Percentiles rank a stretch among this genome's conserved stretches.
These are phyloP conservation scores for Rhodinocichla rosea DNA, from an alignment of 2,113 vertebrate genomes.

Conservation along the genomic window DNA sequence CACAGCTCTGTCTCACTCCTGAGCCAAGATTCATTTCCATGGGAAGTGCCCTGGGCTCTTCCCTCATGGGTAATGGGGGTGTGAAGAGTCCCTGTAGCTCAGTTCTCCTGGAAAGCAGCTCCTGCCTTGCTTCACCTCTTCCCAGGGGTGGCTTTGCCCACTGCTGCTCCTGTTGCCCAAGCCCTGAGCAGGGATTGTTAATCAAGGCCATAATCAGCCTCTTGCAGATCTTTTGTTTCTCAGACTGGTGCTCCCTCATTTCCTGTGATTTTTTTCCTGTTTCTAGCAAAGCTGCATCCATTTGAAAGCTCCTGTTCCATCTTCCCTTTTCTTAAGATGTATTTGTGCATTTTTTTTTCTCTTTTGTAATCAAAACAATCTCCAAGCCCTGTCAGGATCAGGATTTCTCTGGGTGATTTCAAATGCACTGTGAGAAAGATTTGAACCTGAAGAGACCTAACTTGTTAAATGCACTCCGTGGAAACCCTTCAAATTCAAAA, in stretches of 20 bases:
- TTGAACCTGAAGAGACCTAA: neutral
- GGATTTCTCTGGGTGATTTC: neutral
- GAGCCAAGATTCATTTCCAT: neutral
- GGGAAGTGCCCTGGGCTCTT: neutral
- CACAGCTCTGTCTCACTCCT: neutral
- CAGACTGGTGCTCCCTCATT: neutral
- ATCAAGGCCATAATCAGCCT: neutral
- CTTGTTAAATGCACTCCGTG: neutral
- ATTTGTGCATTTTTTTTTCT: neutral
- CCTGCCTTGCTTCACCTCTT: neutral
- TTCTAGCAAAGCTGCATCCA: neutral
- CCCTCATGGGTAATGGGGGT: accelerated
- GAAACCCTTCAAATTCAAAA: neutral
- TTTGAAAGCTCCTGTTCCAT: neutral
- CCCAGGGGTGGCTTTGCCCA: neutral
- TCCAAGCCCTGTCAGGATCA: neutral
- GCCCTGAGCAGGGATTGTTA: neutral
- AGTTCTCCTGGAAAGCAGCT: neutral
- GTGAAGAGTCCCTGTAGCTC: neutral
- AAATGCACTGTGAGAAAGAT: neutral
- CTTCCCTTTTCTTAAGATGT: neutral
- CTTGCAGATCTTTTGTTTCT: neutral
- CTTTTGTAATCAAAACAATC: neutral
- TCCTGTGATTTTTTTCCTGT: neutral
- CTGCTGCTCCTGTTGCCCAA: neutral